A percentile compares a stretch with the other conserved stretches of the same genome.
Evolutionary conservation across 92 coral and sea anemone genomes (phyloP).

Genomic region (Bergia sp.): DNA sequence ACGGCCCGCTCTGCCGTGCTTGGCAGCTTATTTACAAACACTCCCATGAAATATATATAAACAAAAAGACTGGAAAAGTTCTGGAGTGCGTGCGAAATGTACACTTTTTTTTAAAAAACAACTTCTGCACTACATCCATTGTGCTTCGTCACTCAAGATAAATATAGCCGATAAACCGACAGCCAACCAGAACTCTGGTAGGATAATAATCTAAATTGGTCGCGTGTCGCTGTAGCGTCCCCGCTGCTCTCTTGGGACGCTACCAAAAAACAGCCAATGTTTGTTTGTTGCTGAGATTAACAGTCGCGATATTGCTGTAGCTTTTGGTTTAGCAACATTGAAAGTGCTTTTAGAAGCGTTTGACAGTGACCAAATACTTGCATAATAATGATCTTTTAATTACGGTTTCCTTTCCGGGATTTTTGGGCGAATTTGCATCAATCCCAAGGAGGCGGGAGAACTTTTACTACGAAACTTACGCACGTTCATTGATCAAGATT

Average conservation of each 20-base stretch:
- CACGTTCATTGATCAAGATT: conserved; percentile 4
- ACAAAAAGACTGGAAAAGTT: background rate
- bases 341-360: conserved; percentile 30
- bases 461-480: conserved; percentile 4
- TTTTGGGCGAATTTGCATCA: conserved; percentile 38
- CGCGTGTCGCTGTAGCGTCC: conserved; percentile 84
- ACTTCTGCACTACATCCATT: conserved; percentile 5
- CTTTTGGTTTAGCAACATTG: conserved; percentile 3
- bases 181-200: conserved; percentile 38
- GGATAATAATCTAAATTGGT: conserved; percentile 55
- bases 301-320: conserved; percentile 11
- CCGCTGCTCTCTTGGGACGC: conserved; percentile 44
- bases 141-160: conserved; percentile 54
- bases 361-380: conserved; percentile 33
- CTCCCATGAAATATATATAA: background rate
- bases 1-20: background rate
- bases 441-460: conserved; percentile 44
- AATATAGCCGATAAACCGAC: conserved; percentile 51
- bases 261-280: background rate
- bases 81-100: conserved; percentile 16
- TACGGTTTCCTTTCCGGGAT: conserved; percentile 17
- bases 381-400: conserved; percentile 33
- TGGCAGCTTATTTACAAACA: background rate
- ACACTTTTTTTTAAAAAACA: background rate
- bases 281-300: background rate